Evolutionary conservation across 1,140 invertebrate genomes (phyloP), one percentile per base, ranked within the genome.

Genomic region (Nephila pilipes): DNA sequence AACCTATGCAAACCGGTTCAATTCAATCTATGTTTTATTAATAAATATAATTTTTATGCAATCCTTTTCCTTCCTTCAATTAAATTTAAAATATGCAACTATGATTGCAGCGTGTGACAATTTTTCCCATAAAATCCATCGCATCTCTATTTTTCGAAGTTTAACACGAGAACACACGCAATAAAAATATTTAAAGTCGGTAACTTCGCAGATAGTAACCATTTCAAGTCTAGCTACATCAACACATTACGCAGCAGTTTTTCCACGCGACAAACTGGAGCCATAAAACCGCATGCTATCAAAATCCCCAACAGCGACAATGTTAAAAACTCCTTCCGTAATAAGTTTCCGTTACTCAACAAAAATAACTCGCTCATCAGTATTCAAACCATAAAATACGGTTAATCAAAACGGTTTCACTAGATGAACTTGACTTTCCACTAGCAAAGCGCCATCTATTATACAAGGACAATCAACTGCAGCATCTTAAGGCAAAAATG

Each of bases 291-390:
- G 6, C 69, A 32, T 75, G 25, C 69, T 75, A 75, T 75, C 29
- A 5, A 46, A n/a, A n/a, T n/a, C 25, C 29, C 3, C 29, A 22
- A n/a, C 12, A 69, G n/a, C 69, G 29, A 75, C 32, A 36, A 36
- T 32, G 29, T 58, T 18, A 36, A 75, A 16, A 25, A 75, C 46
- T 32, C 69, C 69, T 75, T 32, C 69, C 69, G 69, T 20, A 75
- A 75, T 32, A 75, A 75, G 69, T 75, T 75, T 75, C 69, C 14
- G 69, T 75, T 75, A 75, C 69, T 4, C 69, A 75, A 75, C 32
- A 75, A 75, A 75, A 75, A 75, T 75, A 75, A 75, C 69, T 4
- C n/a, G 69, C 12, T 75, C 69, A 75, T 75, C 36, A 14, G 36
- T 75, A 75, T 75, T 29, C 69, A 75, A 75, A 16, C 18, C 69